Conservation (phyloP, 1,140 invertebrate species). For the Eueides isabella region DNA sequence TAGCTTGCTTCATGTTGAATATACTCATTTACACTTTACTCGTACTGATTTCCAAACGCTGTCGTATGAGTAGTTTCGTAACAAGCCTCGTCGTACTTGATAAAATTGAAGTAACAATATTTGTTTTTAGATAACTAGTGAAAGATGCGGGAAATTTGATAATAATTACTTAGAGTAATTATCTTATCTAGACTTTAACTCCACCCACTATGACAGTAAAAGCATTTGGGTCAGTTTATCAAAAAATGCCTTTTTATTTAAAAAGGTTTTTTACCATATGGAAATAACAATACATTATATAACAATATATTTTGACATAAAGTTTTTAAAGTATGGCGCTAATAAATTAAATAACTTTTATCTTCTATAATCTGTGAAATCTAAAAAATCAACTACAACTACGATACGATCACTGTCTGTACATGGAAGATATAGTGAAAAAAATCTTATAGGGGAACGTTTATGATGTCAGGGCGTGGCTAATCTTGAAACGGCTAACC, state of each 20-base stretch:
- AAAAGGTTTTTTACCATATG: neutral
- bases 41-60: slow-evolving; percentile 37
- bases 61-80: slow-evolving; percentile 53
- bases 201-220: slow-evolving; percentile 53
- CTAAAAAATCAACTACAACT: no score
- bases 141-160: slow-evolving; percentile 73
- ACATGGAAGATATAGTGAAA: no score
- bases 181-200: slow-evolving; percentile 71
- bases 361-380: no score
- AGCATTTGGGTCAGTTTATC: slow-evolving; percentile 49
- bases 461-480: no score
- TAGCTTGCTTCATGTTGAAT: slow-evolving; percentile 39
- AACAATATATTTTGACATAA: no score
- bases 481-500: no score
- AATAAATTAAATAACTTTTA: no score
- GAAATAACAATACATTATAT: neutral
- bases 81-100: slow-evolving; percentile 54
- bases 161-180: slow-evolving; percentile 73
- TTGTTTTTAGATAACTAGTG: slow-evolving; percentile 69
- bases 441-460: no score
- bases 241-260: neutral
- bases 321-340: no score
- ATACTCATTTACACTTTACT: neutral
- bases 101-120: slow-evolving; percentile 68
- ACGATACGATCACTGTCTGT: no score